A percentile compares a stretch with the other conserved stretches of the same genome.
Evolutionary conservation across 1,140 invertebrate species (phyloP).

Genomic region (Drosophila pectinifera): DNA sequence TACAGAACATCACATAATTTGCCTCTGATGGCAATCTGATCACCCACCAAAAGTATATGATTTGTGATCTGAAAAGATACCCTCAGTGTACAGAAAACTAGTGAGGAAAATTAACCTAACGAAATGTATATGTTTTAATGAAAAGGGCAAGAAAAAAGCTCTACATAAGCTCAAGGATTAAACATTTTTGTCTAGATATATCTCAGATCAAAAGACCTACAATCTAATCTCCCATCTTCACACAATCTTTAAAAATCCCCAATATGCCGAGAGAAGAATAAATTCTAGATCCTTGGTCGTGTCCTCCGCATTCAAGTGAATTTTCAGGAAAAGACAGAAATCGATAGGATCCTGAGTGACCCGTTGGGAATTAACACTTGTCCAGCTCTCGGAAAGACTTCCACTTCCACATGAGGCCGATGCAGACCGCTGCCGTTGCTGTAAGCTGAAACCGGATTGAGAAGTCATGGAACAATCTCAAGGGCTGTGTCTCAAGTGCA

Average conservation of each 20-base stretch:
- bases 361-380: slow-evolving; percentile 53
- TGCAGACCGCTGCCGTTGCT: slow-evolving; percentile 31
- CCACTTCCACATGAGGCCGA: slow-evolving; percentile 14
- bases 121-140: background rate
- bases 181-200: too few relatives aligned
- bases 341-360: slow-evolving; percentile 2
- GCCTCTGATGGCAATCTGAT: slow-evolving; percentile 29
- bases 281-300: slow-evolving; percentile 24
- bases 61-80: slow-evolving; percentile 4
- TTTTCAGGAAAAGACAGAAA: slow-evolving; percentile 7
- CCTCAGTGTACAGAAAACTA: background rate
- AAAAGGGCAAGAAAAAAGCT: background rate
- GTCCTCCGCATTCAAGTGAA: slow-evolving; percentile 17
- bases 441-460: slow-evolving; percentile 61
- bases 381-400: slow-evolving; percentile 32
- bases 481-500: slow-evolving; percentile 55
- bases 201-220: background rate
- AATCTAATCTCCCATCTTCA: slow-evolving; percentile 6
- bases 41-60: slow-evolving; percentile 14
- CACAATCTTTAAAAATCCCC: slow-evolving; percentile 8
- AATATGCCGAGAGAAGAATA: background rate
- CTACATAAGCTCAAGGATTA: background rate
- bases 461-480: slow-evolving; percentile 41
- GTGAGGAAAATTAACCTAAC: background rate
- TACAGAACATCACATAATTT: slow-evolving; percentile 45